Base-by-base conservation (phyloP, 2,113 vertebrate species). In the Lucifuga dentata region DNA sequence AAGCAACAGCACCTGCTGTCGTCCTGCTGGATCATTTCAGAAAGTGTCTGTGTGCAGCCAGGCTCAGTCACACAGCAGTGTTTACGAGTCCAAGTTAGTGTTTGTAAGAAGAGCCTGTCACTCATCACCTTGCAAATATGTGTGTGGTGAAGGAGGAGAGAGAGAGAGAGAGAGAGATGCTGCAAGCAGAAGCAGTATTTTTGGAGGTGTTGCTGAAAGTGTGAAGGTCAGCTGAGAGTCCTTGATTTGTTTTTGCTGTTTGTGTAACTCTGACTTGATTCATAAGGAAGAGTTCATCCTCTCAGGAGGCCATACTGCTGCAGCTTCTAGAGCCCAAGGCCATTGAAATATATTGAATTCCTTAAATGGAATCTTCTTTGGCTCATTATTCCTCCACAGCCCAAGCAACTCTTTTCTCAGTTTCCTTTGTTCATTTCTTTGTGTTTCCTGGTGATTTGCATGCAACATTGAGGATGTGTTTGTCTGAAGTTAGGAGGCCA, bases 1-100 rank as follows among this genome's bases (percentile, higher is more conserved):
- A 73, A 68, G 46, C 67, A 66, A 52, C 56, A 82, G 21, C 72
- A 85, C 76, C 87, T 88, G 84, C 84, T 77, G 57, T 76, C 26
- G n/a, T 57, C 66, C 55, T 58, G 49, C 39, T 5, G 32, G 62
- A 68, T 76, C 17, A 66, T 76, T 85, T 88, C 56, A 83, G 61
- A 84, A 64, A 73, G 24, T 23, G 61, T 41, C 45, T 55, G n/a
- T 38, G 64, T 65, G 38, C 33, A 66, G 38, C 46, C 70, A 32
- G 35, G 43, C 45, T 83, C 46, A 26, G 72, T 84, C 45, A 52
- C 68, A 70, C 21, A 12, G 50, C 40, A 66, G 29, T 64, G 68
- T 76, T 81, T 64, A 80, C 26, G 46, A 77, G 71, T 82, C 72
- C 29, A 40, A 65, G 39, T 78, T 50, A 60, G 78, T 73, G 63